Percentiles rank a stretch among this genome's conserved stretches.
These are phyloP conservation scores for Cottus gobio DNA, from an alignment of 2,113 vertebrate species.

Conservation along the genomic window DNA sequence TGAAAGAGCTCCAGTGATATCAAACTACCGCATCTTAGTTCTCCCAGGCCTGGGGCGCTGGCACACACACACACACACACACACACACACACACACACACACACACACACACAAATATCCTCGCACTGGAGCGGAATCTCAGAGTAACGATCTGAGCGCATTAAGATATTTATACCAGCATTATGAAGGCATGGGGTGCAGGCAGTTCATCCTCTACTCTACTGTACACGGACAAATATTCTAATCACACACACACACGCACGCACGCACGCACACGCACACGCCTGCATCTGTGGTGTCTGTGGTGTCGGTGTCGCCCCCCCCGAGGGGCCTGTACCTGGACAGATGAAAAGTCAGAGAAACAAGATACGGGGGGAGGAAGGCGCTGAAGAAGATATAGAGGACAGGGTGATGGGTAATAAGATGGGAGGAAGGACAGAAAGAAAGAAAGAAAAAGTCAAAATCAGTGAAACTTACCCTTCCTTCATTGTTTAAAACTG, in stretches of 20 bases:
- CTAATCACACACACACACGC: not conserved
- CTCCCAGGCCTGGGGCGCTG: constrained; percentile 10
- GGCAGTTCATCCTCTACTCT: not conserved
- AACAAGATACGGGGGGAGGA: constrained; percentile 24
- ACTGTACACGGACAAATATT: constrained; percentile 2
- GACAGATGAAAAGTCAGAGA: constrained; percentile 56
- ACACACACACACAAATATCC: not conserved
- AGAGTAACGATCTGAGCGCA: not conserved
- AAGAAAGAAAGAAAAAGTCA: not conserved
- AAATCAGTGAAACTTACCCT: not conserved
- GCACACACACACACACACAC: constrained; percentile 30
- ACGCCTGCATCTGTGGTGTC: no score
- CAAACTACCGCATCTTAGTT: constrained; percentile 62
- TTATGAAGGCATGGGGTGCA: not conserved
- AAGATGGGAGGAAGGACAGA: not conserved
- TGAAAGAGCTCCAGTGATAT: constrained; percentile 69
- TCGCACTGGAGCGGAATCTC: not conserved
- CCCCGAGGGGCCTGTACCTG: constrained; percentile 47
- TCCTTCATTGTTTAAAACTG: constrained; percentile 5
- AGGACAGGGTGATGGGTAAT: not conserved
- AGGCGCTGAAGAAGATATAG: not conserved
- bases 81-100: constrained; percentile 19
- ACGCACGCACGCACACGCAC: not conserved
- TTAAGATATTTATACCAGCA: constrained; percentile 13
- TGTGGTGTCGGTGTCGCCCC: not conserved